Percentiles rank a stretch among this genome's conserved stretches.
phyloP scores from a whole-genome alignment of 1,140 invertebrate species.

The Bombus ignitus region DNA sequence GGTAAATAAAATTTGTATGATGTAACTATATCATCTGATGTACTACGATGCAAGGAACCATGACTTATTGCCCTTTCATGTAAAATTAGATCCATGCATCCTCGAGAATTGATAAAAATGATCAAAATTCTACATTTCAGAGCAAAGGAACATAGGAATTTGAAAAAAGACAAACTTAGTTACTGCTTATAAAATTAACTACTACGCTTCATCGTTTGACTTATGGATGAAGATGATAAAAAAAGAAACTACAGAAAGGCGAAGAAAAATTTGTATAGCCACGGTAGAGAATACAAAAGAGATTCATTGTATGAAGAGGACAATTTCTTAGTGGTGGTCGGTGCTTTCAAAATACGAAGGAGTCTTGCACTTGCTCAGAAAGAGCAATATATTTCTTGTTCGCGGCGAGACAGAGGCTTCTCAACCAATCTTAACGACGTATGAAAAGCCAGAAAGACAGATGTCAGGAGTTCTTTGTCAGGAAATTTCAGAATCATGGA shows the following conservation, averaged over 20 bases:
- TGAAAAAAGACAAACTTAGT: background rate
- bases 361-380: background rate
- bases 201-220: too few relatives aligned
- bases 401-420: background rate
- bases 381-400: constrained; percentile 22
- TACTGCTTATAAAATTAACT: background rate
- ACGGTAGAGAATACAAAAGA: background rate
- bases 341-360: background rate
- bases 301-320: background rate
- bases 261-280: background rate
- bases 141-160: background rate
- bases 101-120: background rate
- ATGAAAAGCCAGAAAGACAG: background rate
- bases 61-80: background rate
- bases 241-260: too few relatives aligned
- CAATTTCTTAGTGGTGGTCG: background rate
- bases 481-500: background rate
- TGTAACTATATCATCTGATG: background rate
- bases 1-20: background rate
- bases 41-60: too few relatives aligned
- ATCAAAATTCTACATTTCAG: background rate
- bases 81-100: background rate
- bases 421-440: constrained; percentile 22
- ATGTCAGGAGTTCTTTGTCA: background rate
- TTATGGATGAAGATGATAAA: too few relatives aligned